phyloP scores from a whole-genome alignment of 2,888 invertebrate species.

The Nomada ferruginata region DNA sequence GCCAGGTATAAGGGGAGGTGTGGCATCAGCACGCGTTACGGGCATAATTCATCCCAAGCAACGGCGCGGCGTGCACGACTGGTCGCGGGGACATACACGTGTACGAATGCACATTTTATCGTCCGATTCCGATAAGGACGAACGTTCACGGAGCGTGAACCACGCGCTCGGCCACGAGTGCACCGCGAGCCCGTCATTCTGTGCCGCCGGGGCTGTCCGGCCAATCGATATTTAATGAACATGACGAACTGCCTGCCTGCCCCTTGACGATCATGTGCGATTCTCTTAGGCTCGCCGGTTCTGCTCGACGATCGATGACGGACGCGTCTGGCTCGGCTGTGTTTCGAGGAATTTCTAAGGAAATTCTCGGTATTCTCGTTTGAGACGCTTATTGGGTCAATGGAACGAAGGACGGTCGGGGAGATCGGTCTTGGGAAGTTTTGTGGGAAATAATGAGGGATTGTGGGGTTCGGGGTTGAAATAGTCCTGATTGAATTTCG shows the following conservation, averaged over 20 bases:
- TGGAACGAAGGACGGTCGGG: not conserved
- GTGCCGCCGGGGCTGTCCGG: constrained; percentile 18
- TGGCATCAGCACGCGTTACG: constrained; percentile 79
- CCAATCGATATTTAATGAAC: constrained; percentile 72
- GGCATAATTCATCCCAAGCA: constrained; percentile 78
- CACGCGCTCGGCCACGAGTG: constrained; percentile 17
- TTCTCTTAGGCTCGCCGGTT: constrained; percentile 29
- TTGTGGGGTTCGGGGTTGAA: no score
- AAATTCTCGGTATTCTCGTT: not conserved
- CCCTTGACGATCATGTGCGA: constrained; percentile 50
- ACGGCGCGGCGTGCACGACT: constrained; percentile 27
- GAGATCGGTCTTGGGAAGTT: not conserved
- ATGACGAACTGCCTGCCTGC: constrained; percentile 39
- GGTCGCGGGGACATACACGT: constrained; percentile 68
- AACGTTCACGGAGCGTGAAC: constrained; percentile 38
- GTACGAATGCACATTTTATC: constrained; percentile 74
- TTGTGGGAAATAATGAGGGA: not conserved
- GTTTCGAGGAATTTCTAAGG: constrained; percentile 22
- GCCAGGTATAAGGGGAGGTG: constrained; percentile 74
- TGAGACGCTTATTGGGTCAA: constrained; percentile 24
- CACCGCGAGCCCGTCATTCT: constrained; percentile 34
- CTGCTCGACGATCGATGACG: constrained; percentile 32
- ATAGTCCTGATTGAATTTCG: no score
- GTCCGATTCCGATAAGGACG: constrained; percentile 69
- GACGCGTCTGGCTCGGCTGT: not conserved